Base-by-base conservation (phyloP, 2,888 invertebrate genomes). In the Watsonalla binaria region DNA sequence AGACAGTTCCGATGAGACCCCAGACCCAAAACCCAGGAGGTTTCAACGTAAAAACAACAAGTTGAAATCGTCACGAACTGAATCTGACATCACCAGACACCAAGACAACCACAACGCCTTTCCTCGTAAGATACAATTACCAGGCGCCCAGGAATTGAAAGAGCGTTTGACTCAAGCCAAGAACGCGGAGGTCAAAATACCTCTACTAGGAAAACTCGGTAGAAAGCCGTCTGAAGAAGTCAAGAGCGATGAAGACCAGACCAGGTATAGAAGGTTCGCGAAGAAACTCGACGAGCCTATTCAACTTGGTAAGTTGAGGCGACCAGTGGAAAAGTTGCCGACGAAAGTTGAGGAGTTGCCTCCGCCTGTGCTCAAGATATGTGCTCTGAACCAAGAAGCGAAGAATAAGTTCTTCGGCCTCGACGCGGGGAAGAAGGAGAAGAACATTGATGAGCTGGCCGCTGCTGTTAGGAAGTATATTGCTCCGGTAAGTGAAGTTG, bases 371-470 rank as follows among this genome's bases (percentile, higher is more conserved):
- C 64, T 89, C 48, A 86, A 86, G 68, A 86, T 90, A 54, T 82
- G 88, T 0, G 77, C 82, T 0, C 60, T 88, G 51, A 90, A 87
- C 56, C 84, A 84, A 55, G 84, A 76, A 2, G 90, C 89, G 6
- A 90, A 90, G 72, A 86, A 86, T 52, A 90, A 82, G 69, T 90
- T 90, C 80, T 90, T 90, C 53, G 90, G 90, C 0, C 55, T 89
- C 11, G 88, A 87, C 6, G 55, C 72, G 1, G 63, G 63, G 35
- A 86, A 84, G 72, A 85, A 82, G 54, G 88, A 85, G 62, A 86
- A 80, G 61, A 88, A 68, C 51, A 74, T 89, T 6, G 90, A 90
- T 47, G 90, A 90, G 59, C 59, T 89, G 51, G 72, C 86, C 0
- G 90, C 90, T 33, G 86, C 88, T 47, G 89, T 90, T 6, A 80